Evolutionary conservation across 2,888 invertebrate genomes (phyloP).

Genomic region (Drosophila kokeensis): DNA sequence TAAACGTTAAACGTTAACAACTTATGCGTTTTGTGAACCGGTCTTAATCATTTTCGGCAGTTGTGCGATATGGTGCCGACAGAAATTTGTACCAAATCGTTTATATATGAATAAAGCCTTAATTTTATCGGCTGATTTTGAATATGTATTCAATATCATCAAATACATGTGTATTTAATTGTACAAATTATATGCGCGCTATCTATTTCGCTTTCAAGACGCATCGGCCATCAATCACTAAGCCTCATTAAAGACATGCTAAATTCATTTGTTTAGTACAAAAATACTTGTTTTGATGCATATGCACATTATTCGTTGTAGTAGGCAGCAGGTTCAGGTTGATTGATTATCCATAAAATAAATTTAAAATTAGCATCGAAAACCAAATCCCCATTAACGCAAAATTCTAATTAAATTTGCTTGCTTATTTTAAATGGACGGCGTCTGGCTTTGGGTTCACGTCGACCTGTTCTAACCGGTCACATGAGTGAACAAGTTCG

Average conservation of each 20-base stretch:
- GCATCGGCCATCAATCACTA: neutral
- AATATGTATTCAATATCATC: neutral
- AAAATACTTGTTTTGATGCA: neutral
- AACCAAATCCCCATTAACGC: no score
- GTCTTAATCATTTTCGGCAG: neutral
- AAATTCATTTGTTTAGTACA: neutral
- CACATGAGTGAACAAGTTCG: slow-evolving; percentile 1
- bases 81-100: no score
- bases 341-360: neutral
- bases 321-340: neutral
- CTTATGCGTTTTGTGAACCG: neutral
- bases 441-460: neutral
- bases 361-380: neutral
- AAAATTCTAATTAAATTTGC: neutral
- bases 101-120: neutral
- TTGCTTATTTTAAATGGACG: neutral
- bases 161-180: neutral
- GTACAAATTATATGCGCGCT: neutral
- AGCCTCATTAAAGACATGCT: neutral
- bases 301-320: neutral
- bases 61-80: neutral
- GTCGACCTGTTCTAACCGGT: slow-evolving; percentile 1
- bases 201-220: neutral
- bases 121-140: neutral
- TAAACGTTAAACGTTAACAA: no score